These are phyloP conservation scores for Grus americana DNA, from an alignment of 2,113 vertebrate genomes.

Conservation along the genomic window DNA sequence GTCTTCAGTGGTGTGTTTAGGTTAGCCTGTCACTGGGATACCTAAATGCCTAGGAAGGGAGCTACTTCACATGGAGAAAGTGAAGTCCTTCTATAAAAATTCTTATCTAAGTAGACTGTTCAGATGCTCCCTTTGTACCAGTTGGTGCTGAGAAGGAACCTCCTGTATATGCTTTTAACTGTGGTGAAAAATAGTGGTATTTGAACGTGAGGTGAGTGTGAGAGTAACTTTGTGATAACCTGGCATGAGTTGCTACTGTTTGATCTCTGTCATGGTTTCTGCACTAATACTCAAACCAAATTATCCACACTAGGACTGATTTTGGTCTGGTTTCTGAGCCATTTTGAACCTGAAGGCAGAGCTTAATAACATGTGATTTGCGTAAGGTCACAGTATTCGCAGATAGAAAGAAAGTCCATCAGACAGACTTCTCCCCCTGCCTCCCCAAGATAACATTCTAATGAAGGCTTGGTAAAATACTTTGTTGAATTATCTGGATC, in stretches of 20 bases:
- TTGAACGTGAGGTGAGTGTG: fast-evolving
- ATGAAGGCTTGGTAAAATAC: background rate
- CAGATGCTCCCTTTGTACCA: background rate
- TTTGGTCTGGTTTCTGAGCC: background rate
- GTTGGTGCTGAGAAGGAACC: background rate
- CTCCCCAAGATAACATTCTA: background rate
- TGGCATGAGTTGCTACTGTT: background rate
- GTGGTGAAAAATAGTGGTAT: background rate
- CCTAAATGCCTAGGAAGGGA: background rate
- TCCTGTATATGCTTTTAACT: background rate
- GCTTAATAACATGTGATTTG: background rate
- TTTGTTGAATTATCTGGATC: background rate
- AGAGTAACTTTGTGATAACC: background rate
- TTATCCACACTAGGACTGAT: background rate
- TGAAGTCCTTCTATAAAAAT: background rate
- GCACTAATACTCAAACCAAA: background rate
- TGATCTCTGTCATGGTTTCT: background rate
- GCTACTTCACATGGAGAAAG: background rate
- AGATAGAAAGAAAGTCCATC: background rate
- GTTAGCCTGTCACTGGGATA: background rate
- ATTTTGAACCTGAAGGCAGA: background rate
- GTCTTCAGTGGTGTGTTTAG: background rate
- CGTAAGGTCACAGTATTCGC: background rate
- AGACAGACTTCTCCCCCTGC: too few relatives aligned
- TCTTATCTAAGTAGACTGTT: background rate